These are phyloP conservation scores for Dasysyrphus tricinctus DNA, from an alignment of 2,888 invertebrate genomes.

Conservation along the genomic window DNA sequence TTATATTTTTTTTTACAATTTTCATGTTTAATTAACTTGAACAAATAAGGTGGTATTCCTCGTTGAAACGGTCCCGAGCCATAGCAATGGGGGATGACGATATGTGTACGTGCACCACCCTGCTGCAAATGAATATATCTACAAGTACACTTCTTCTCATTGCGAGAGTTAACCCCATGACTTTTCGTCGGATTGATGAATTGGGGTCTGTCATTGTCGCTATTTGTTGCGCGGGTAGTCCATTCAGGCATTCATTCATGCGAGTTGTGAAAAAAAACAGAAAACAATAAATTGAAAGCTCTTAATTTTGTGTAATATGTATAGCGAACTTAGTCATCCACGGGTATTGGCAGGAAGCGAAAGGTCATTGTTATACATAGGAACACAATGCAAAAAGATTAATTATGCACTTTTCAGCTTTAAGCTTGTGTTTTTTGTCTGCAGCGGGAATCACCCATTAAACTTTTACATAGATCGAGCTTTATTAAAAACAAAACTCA, in stretches of 20 bases:
- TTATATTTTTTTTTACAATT: slow-evolving; percentile 15
- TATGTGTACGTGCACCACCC: slow-evolving; percentile 3
- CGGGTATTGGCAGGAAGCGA: slow-evolving; percentile 56
- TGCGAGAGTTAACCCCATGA: slow-evolving; percentile 63
- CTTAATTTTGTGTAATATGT: slow-evolving; percentile 44
- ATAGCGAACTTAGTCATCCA: slow-evolving; percentile 41
- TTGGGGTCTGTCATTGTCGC: slow-evolving; percentile 62
- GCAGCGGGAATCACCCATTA: not conserved
- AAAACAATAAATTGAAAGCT: slow-evolving; percentile 55
- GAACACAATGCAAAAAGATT: slow-evolving; percentile 1
- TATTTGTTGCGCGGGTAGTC: not conserved
- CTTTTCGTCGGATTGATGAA: slow-evolving; percentile 59
- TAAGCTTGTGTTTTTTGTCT: not conserved
- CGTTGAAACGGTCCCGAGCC: slow-evolving; percentile 26
- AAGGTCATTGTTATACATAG: slow-evolving; percentile 65
- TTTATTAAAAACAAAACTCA: not conserved
- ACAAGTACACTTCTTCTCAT: slow-evolving; percentile 11
- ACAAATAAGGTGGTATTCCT: slow-evolving; percentile 61
- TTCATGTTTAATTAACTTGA: slow-evolving; percentile 61
- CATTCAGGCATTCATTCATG: slow-evolving; percentile 41
- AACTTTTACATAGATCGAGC: not conserved
- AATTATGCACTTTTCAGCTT: slow-evolving; percentile 4
- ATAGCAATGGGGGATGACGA: slow-evolving; percentile 2
- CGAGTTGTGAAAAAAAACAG: slow-evolving; percentile 18
- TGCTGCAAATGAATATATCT: not conserved